Conservation (phyloP, 2,113 vertebrate genomes). For the Ptyas mucosa region DNA sequence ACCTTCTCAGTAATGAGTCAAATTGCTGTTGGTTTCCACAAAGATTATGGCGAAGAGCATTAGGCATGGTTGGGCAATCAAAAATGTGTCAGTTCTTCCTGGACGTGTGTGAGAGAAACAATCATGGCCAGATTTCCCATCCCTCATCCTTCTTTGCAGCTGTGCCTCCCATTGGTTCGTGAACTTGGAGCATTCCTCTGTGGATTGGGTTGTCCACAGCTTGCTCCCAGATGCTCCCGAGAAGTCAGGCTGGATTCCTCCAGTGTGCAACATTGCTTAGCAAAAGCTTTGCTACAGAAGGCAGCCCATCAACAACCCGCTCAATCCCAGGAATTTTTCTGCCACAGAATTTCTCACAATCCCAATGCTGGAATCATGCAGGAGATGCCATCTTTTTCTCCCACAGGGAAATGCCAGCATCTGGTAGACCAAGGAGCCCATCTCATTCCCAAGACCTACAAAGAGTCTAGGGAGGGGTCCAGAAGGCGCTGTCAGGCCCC, state of each 20-base stretch:
- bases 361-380: background rate
- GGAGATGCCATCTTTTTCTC: background rate
- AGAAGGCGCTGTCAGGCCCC: background rate
- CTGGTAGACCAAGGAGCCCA: background rate
- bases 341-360: background rate
- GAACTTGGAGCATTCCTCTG: background rate
- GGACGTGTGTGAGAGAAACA: background rate
- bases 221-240: constrained; percentile 6
- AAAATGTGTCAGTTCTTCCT: background rate
- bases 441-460: background rate
- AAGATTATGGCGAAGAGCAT: background rate
- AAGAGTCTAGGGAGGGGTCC: background rate
- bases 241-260: background rate
- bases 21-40: background rate
- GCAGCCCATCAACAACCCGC: background rate
- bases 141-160: background rate
- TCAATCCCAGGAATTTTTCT: background rate
- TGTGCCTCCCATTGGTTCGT: background rate
- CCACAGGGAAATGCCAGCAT: background rate
- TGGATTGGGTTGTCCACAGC: background rate
- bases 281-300: background rate
- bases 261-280: background rate
- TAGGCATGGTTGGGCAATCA: background rate
- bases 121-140: background rate
- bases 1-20: background rate